A percentile compares a stretch with the other conserved stretches of the same genome.
Evolutionary conservation across 2,113 vertebrate genomes (phyloP).

Genomic region (Pungitius pungitius): DNA sequence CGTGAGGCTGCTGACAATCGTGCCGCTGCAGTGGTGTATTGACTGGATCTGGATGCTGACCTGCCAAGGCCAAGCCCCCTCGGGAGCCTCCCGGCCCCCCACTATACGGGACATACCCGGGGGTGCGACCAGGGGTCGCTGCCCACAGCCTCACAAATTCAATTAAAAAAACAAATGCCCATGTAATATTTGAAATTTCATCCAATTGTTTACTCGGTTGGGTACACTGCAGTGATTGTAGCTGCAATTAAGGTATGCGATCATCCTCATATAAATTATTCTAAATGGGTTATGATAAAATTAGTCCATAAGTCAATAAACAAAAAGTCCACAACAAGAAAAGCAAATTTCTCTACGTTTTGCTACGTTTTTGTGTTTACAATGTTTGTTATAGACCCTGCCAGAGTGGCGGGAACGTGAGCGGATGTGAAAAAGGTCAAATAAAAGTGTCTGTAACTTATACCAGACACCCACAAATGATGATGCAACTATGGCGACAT

Average conservation of each 20-base stretch:
- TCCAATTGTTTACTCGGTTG: not conserved
- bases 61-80: constrained; percentile 76
- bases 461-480: not conserved
- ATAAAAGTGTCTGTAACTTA: not conserved
- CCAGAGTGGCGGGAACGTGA: not conserved
- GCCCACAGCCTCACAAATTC: constrained; percentile 55
- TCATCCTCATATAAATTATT: not conserved
- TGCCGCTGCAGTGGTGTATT: constrained; percentile 58
- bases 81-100: constrained; percentile 57
- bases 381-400: not conserved
- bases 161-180: not conserved
- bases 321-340: not conserved
- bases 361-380: not conserved
- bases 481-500: not conserved
- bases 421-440: not conserved
- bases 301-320: not conserved
- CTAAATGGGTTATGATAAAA: not conserved
- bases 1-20: constrained; percentile 51
- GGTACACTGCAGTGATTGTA: not conserved
- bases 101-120: constrained; percentile 54
- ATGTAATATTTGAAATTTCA: not conserved
- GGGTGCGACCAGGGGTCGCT: constrained; percentile 17
- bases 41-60: constrained; percentile 63
- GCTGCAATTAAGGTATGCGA: not conserved
- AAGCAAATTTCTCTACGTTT: not conserved